These are phyloP conservation scores for Lasioglossum oenotherae DNA, from an alignment of 2,888 invertebrate genomes.

Conservation along the genomic window DNA sequence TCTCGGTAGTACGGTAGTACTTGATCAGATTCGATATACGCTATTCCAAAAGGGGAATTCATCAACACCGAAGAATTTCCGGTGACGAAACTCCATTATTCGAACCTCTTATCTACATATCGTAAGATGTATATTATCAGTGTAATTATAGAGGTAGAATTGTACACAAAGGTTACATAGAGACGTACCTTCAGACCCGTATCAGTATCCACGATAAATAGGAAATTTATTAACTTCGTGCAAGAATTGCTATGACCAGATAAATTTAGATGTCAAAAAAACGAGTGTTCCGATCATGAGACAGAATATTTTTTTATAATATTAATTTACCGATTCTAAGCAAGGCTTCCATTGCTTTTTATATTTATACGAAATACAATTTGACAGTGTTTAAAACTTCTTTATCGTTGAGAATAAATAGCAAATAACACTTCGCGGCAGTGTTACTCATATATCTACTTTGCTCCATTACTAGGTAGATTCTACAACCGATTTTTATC, in stretches of 20 bases:
- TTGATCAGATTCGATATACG: too few relatives aligned
- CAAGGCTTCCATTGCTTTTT: not conserved
- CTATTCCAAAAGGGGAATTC: not conserved
- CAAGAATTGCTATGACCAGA: not conserved
- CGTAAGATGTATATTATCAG: not conserved
- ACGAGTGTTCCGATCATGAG: too few relatives aligned
- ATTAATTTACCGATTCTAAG: not conserved
- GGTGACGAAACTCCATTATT: not conserved
- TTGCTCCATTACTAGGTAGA: not conserved
- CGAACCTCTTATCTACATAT: slow-evolving; percentile 1
- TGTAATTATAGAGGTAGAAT: not conserved
- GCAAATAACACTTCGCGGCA: not conserved
- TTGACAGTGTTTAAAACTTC: too few relatives aligned
- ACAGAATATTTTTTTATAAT: not conserved
- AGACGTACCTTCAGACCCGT: not conserved
- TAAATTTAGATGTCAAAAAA: not conserved
- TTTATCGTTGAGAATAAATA: not conserved
- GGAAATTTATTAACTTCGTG: not conserved
- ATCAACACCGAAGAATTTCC: not conserved
- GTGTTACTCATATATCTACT: not conserved
- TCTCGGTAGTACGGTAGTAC: too few relatives aligned
- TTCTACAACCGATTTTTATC: slow-evolving; percentile 6
- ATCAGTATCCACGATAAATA: not conserved
- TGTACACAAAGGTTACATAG: not conserved
- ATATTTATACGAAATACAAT: not conserved